Percentiles rank a stretch among this genome's conserved stretches.
Conservation (phyloP, 2,888 invertebrate genomes). For the Oscheius sp. region DNA sequence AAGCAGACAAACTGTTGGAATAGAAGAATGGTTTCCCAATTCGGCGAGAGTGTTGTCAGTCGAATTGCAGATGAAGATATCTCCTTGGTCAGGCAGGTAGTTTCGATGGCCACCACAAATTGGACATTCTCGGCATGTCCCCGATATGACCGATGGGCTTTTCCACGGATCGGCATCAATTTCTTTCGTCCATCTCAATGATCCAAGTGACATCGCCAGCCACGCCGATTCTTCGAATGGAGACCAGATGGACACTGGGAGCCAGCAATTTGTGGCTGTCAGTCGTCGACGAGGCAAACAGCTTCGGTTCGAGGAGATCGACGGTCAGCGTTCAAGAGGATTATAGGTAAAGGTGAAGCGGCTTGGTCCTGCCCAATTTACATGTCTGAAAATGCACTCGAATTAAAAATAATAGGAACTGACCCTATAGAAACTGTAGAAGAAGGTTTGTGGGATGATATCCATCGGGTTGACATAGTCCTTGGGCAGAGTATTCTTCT, state of each 20-base stretch:
- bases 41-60: conserved; percentile 23
- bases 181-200: conserved; percentile 50
- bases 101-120: conserved; percentile 36
- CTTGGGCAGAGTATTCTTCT: conserved; percentile 33
- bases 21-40: background rate
- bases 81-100: conserved; percentile 37
- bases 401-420: no score
- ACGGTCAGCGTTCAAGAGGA: no score
- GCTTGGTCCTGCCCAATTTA: conserved; percentile 22
- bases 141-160: conserved; percentile 17
- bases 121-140: conserved; percentile 21
- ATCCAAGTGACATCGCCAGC: conserved; percentile 46
- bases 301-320: no score
- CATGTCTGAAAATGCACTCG: no score
- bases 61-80: conserved; percentile 24
- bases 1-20: background rate
- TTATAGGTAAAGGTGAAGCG: conserved; percentile 2
- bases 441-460: conserved; percentile 64
- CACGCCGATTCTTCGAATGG: conserved; percentile 39
- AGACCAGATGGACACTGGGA: conserved; percentile 43
- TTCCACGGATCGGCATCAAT: conserved; percentile 44
- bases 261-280: conserved; percentile 18
- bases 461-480: conserved; percentile 68
- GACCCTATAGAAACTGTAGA: conserved; percentile 62
- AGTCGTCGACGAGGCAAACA: conserved; percentile 10